phyloP scores from a whole-genome alignment of 2,888 invertebrate genomes.

The Pristionchus entomophagus region DNA sequence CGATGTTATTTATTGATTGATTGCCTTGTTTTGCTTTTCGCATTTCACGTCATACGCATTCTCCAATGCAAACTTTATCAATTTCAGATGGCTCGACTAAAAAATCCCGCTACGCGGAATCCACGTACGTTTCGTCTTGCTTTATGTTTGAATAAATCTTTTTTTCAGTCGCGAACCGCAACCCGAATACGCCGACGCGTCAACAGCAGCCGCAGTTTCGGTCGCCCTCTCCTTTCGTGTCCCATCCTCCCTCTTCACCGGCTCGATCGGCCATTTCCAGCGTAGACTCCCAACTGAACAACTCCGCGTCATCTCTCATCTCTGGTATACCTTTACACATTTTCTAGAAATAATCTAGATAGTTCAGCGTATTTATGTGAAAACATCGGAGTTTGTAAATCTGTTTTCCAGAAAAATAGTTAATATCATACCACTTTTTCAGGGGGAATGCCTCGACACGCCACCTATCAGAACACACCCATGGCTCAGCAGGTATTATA shows the following conservation, averaged over 20 bases:
- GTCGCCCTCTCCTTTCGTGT: neutral
- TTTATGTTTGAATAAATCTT: neutral
- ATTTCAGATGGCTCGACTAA: neutral
- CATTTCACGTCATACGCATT: too few species aligned
- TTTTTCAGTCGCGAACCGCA: neutral
- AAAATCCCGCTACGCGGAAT: neutral
- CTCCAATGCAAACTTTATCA: too few species aligned
- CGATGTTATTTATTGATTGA: too few species aligned
- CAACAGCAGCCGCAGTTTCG: too few species aligned
- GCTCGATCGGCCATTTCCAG: neutral
- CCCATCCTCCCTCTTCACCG: neutral
- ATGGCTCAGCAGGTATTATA: neutral
- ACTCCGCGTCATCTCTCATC: neutral
- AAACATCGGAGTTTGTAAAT: too few species aligned
- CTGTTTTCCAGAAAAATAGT: too few species aligned
- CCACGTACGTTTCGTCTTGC: neutral
- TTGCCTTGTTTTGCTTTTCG: too few species aligned
- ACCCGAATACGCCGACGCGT: slow-evolving; percentile 14
- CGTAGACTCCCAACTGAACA: neutral
- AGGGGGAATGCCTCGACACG: neutral
- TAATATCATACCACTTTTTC: neutral
- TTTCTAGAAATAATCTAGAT: neutral
- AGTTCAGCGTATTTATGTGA: neutral
- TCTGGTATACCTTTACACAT: neutral
- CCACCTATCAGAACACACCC: neutral